Percentiles rank a stretch among this genome's conserved stretches.
These are phyloP conservation scores for Parauchenoglanis punctatus DNA, from an alignment of 2,797 vertebrate genomes.

Conservation along the genomic window DNA sequence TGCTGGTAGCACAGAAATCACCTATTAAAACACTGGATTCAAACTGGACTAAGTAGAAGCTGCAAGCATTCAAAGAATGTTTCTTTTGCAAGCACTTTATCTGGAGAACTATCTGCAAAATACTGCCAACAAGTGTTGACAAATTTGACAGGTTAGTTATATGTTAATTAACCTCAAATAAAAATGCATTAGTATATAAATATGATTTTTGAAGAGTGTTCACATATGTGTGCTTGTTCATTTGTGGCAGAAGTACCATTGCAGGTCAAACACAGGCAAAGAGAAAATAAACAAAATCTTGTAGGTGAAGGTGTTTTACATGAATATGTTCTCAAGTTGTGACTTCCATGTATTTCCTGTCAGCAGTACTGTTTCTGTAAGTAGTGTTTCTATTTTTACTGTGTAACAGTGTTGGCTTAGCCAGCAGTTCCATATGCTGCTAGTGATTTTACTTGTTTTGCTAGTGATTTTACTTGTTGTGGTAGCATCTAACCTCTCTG, in stretches of 20 bases:
- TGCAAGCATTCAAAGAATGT: slow-evolving; percentile 75
- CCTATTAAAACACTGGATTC: slow-evolving; percentile 42
- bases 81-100: slow-evolving; percentile 80
- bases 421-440: slow-evolving; percentile 48
- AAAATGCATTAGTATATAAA: slow-evolving; percentile 66
- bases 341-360: slow-evolving; percentile 47
- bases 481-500: background rate
- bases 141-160: slow-evolving; percentile 71
- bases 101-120: slow-evolving; percentile 80
- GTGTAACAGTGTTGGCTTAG: slow-evolving; percentile 54
- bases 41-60: slow-evolving; percentile 41
- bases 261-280: slow-evolving; percentile 61
- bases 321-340: slow-evolving; percentile 59
- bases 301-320: slow-evolving; percentile 71
- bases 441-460: slow-evolving; percentile 49
- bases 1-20: slow-evolving; percentile 40
- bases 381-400: slow-evolving; percentile 53
- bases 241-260: slow-evolving; percentile 52
- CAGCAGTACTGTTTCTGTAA: slow-evolving; percentile 52
- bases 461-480: background rate
- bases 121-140: slow-evolving; percentile 71
- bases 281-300: slow-evolving; percentile 70
- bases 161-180: slow-evolving; percentile 69
- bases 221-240: slow-evolving; percentile 64
- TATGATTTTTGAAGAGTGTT: slow-evolving; percentile 64